These are phyloP conservation scores for Drosophila ezoana DNA, from an alignment of 2,888 invertebrate genomes.

Conservation along the genomic window DNA sequence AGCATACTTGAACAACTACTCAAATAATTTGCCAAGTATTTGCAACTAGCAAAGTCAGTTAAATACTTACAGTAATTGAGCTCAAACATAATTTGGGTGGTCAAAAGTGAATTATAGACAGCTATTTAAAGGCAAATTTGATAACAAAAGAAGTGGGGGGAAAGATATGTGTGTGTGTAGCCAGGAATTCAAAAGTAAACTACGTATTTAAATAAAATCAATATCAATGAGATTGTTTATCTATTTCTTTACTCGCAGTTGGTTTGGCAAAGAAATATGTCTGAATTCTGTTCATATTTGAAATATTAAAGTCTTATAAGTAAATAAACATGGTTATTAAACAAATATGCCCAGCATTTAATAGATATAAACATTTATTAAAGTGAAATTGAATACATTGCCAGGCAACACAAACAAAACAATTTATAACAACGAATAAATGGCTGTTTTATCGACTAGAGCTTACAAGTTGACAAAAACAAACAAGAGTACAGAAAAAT, in stretches of 20 bases:
- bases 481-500: no score
- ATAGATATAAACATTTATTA: no score
- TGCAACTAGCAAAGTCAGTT: slow-evolving; percentile 6
- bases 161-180: not conserved
- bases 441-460: no score
- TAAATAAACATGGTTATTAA: no score
- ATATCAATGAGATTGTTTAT: not conserved
- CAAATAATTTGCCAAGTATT: slow-evolving; percentile 29
- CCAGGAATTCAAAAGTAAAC: not conserved
- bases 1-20: slow-evolving; percentile 9
- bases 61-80: slow-evolving; percentile 11
- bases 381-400: no score
- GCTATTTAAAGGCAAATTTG: not conserved
- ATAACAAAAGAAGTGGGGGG: not conserved
- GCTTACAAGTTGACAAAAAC: no score
- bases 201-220: not conserved
- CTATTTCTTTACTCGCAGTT: not conserved
- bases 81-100: not conserved
- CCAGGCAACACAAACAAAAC: no score
- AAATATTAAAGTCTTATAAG: not conserved
- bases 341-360: no score
- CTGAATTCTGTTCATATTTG: not conserved
- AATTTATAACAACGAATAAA: no score
- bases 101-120: not conserved
- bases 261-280: not conserved